Conservation (phyloP, 2,797 vertebrate species). For the Phyllotis vaccarum region DNA sequence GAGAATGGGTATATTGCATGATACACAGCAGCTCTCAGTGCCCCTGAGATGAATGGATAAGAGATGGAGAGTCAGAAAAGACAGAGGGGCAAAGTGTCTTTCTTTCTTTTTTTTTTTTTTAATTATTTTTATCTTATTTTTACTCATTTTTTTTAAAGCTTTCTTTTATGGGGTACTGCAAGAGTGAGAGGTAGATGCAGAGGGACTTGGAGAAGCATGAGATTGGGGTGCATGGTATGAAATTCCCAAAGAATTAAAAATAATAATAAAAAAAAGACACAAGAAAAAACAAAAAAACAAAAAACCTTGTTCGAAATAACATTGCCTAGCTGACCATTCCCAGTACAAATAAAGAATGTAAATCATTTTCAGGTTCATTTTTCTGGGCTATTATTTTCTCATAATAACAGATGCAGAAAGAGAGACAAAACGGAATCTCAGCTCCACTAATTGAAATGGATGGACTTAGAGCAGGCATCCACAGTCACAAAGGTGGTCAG, state of each 20-base stretch:
- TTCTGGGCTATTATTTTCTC: conserved; percentile 24
- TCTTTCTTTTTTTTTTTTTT: not conserved
- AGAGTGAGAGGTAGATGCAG: not conserved
- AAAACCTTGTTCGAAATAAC: not conserved
- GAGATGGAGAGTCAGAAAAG: not conserved
- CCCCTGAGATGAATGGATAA: not conserved
- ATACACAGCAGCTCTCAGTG: not conserved
- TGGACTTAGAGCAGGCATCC: not conserved
- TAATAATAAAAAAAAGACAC: not conserved
- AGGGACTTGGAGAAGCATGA: not conserved
- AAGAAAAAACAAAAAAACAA: not conserved
- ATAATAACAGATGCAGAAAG: conserved; percentile 50
- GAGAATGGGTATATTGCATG: not conserved
- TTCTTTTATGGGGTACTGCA: not conserved
- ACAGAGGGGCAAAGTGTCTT: not conserved
- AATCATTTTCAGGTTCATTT: conserved; percentile 37
- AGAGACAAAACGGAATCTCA: conserved; percentile 43
- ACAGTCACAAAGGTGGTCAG: not conserved
- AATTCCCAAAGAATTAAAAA: not conserved
- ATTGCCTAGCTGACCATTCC: conserved; percentile 39
- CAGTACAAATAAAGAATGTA: conserved; percentile 54
- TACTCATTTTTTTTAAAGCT: not conserved
- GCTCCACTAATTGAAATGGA: conserved; percentile 50
- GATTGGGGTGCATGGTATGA: not conserved
- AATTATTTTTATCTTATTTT: not conserved